Percentiles rank a stretch among this genome's conserved stretches.
Evolutionary conservation across 2,797 vertebrate genomes (phyloP).

Genomic region (Manis pentadactyla): DNA sequence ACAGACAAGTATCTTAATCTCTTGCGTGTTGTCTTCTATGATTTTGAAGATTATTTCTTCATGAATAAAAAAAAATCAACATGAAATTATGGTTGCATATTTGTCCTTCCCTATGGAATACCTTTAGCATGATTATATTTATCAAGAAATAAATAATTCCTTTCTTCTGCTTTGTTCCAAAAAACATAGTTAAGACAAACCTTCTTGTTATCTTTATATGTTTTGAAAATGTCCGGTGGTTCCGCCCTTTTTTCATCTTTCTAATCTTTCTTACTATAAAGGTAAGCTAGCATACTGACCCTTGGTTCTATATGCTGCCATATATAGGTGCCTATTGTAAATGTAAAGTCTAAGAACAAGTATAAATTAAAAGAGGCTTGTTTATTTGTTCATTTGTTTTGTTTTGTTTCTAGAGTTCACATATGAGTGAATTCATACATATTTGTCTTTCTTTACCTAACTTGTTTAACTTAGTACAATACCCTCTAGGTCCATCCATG

Average conservation of each 20-base stretch:
- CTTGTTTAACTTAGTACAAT: too few relatives aligned
- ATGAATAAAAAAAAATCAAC: neutral
- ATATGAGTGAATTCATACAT: too few relatives aligned
- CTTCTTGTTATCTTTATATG: neutral
- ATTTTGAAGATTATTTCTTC: neutral
- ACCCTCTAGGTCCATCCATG: too few relatives aligned
- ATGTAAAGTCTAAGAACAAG: neutral
- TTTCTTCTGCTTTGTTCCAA: neutral
- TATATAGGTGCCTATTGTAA: neutral
- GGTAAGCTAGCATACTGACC: neutral
- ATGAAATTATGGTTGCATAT: neutral
- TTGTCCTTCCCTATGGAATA: neutral
- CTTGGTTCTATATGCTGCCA: neutral
- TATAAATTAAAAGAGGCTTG: neutral
- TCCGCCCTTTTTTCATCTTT: neutral
- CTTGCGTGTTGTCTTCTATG: neutral
- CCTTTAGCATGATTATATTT: neutral
- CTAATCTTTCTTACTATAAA: neutral
- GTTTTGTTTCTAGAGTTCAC: too few relatives aligned
- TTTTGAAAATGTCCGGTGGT: neutral
- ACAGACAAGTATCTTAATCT: neutral
- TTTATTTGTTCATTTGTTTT: too few relatives aligned
- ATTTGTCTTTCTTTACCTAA: too few relatives aligned
- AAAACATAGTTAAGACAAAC: neutral
- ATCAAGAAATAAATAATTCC: neutral